Base-by-base conservation (phyloP, 2,797 vertebrate genomes). In the Bradypus variegatus region DNA sequence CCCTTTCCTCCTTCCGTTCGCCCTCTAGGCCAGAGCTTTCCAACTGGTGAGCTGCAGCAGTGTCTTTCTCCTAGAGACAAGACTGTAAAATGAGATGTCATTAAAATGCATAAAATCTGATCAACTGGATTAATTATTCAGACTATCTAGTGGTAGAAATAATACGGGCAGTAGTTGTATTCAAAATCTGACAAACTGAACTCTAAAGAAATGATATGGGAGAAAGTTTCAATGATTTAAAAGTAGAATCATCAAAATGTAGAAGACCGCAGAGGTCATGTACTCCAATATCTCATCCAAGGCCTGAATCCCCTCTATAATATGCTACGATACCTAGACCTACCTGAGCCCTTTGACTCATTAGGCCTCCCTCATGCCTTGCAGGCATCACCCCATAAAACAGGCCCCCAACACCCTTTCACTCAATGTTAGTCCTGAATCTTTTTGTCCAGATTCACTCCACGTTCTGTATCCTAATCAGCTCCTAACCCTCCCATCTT, bases 221-320 rank as follows among this genome's bases (percentile, higher is more conserved):
- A 82, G 11, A 88, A 91, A 36, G 31, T 90, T 78, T 92, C 83
- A 90, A 76, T 89, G 86, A 89, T 87, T 87, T 89, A 89, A 80
- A 91, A 89, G 41, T 25, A 86, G 65, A 85, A 90, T 67, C 91
- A 86, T 55, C 33, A 95, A 86, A 91, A 69, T 82, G 67, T 36
- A 86, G 86, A 76, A 93, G 89, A 89, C 77, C 75, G 64, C 84
- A 75, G 67, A 91, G 87, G 50, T 38, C 69, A 9, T 50, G 73
- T 72, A 90, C 93, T 27, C 58, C 10, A 94, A 79, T 65, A 87
- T 62, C 58, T 31, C 38, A 88, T 80, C 58, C 58, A 72, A 6
- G 38, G 62, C 76, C 82, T 41, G 65, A 78, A 76, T 92, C 78
- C 70, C 19, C 64, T 87, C 50, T 77, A 41, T 38, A 53, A 13